Conservation (phyloP, 2,797 vertebrate species). For the Sarcophilus harrisii region DNA sequence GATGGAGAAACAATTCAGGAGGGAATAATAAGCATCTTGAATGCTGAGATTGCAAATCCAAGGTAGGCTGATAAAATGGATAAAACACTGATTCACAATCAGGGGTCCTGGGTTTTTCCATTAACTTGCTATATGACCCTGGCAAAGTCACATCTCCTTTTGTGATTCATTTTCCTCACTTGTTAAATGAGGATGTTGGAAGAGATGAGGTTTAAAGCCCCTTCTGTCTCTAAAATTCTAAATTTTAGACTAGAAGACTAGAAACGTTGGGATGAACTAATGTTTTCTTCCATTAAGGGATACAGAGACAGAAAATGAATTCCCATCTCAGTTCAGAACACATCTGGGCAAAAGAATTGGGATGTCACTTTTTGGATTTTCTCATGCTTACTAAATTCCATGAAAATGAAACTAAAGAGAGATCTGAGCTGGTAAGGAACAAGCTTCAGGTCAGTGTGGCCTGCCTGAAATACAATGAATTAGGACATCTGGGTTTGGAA, state of each 20-base stretch:
- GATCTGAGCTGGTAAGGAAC: neutral
- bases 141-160: neutral
- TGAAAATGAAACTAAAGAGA: neutral
- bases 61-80: neutral
- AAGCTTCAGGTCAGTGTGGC: neutral
- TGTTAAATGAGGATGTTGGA: neutral
- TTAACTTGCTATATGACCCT: neutral
- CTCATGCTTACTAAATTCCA: constrained; percentile 14
- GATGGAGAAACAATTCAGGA: constrained; percentile 13
- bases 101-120: neutral
- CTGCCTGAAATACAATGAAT: neutral
- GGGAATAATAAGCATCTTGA: constrained; percentile 70
- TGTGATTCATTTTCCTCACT: neutral
- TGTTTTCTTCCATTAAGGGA: constrained; percentile 55
- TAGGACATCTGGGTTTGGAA: neutral
- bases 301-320: constrained; percentile 62
- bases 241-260: constrained; percentile 49
- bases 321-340: constrained; percentile 58
- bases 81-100: neutral
- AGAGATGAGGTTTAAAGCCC: neutral
- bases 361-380: neutral
- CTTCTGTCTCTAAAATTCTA: neutral
- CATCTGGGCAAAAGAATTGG: constrained; percentile 35
- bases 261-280: constrained; percentile 67
- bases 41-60: constrained; percentile 70